phyloP scores from a whole-genome alignment of 2,797 vertebrate genomes.

The Halcyon chelicuti region DNA sequence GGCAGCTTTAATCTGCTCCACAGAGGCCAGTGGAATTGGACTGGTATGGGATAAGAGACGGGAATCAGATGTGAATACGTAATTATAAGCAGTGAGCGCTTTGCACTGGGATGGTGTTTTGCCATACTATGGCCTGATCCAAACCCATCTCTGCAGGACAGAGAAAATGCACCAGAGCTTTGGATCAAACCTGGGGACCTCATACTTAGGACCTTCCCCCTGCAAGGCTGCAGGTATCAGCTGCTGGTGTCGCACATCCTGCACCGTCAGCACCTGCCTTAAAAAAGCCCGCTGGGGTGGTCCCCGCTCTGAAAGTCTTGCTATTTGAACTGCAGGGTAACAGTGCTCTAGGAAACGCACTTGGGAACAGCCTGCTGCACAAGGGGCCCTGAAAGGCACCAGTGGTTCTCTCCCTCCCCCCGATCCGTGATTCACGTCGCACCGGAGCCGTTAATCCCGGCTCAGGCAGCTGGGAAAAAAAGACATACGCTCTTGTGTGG shows the following conservation, averaged over 20 bases:
- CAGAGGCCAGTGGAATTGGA: not conserved
- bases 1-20: not conserved
- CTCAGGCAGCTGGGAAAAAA: not conserved
- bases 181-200: not conserved
- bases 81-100: not conserved
- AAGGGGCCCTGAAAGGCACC: not conserved
- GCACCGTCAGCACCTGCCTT: not conserved
- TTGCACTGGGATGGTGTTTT: not conserved
- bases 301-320: not conserved
- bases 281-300: not conserved
- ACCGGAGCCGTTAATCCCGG: not conserved
- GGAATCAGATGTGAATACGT: rapidly evolving
- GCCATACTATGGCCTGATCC: not conserved
- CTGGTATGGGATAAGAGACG: not conserved
- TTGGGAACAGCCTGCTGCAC: not conserved
- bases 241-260: not conserved
- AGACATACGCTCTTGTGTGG: not conserved
- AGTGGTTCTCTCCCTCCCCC: not conserved
- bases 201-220: rapidly evolving
- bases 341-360: rapidly evolving
- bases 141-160: not conserved
- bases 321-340: not conserved
- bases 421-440: not conserved
- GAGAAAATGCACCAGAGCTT: not conserved
- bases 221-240: not conserved